Evolutionary conservation across 2,888 invertebrate species (phyloP).

Genomic region (Platypus cylindrus): DNA sequence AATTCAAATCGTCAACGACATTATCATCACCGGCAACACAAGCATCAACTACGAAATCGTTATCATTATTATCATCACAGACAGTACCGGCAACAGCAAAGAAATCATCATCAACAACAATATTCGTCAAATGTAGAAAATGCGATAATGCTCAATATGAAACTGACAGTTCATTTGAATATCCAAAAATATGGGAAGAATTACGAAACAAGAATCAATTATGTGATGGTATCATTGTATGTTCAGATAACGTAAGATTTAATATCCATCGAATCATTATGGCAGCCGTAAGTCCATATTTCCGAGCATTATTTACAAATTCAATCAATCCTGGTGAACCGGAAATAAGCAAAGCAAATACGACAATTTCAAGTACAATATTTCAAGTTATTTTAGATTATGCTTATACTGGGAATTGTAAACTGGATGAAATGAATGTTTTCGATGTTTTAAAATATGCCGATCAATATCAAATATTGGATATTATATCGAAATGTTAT

Average conservation of each 20-base stretch:
- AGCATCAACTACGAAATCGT: too few relatives aligned
- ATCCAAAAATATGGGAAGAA: conserved; percentile 56
- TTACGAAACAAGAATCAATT: conserved; percentile 50
- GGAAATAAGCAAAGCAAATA: conserved; percentile 47
- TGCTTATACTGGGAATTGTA: conserved; percentile 58
- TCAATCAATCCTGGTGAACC: conserved; percentile 47
- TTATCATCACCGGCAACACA: too few relatives aligned
- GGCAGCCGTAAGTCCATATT: conserved; percentile 61
- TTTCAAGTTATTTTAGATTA: conserved; percentile 59
- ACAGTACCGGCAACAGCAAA: too few relatives aligned
- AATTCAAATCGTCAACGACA: too few relatives aligned
- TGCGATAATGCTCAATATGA: conserved; percentile 1
- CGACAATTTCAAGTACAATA: conserved; percentile 45
- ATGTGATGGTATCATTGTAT: conserved; percentile 57
- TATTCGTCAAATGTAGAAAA: conserved; percentile 5
- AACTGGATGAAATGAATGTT: conserved; percentile 52
- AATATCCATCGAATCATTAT: conserved; percentile 57
- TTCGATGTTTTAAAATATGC: conserved; percentile 56
- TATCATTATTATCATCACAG: too few relatives aligned
- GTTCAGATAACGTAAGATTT: conserved; percentile 48
- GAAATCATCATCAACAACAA: too few relatives aligned
- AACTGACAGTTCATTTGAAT: conserved; percentile 35
- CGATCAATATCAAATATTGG: conserved; percentile 60
- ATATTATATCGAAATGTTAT: conserved; percentile 58
- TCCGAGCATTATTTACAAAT: conserved; percentile 57